These are phyloP conservation scores for Lepidochitona cinerea DNA, from an alignment of 2,888 invertebrate genomes.

Conservation along the genomic window DNA sequence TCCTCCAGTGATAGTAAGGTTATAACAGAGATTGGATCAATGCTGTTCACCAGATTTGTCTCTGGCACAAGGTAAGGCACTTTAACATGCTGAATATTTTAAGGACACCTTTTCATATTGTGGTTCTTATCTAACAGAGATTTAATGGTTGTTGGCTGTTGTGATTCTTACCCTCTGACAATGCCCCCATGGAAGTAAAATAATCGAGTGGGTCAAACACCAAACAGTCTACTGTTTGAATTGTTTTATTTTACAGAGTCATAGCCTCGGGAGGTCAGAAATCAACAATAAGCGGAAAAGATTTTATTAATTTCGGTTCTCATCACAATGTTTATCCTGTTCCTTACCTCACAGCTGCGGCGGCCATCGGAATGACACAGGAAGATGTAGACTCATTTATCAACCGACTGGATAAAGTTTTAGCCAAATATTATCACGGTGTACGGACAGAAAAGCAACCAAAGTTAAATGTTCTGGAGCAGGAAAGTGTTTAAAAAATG, in stretches of 20 bases:
- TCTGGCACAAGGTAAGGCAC: conserved; percentile 80
- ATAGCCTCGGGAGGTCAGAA: conserved; percentile 57
- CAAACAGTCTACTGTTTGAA: too few relatives aligned
- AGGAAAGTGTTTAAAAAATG: too few relatives aligned
- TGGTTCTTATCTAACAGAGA: too few relatives aligned
- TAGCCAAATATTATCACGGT: conserved; percentile 63
- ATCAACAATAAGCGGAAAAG: conserved; percentile 49
- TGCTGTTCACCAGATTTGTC: conserved; percentile 81
- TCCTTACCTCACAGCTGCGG: conserved; percentile 83
- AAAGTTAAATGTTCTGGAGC: too few relatives aligned
- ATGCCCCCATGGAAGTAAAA: too few relatives aligned
- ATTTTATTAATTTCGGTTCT: conserved; percentile 79
- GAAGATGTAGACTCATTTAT: conserved; percentile 81
- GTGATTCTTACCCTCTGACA: too few relatives aligned
- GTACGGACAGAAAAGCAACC: background rate
- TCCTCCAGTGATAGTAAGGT: conserved; percentile 26
- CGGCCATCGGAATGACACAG: conserved; percentile 79
- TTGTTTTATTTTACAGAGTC: conserved; percentile 65
- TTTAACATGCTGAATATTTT: too few relatives aligned
- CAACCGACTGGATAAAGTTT: conserved; percentile 77
- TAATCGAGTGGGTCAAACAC: too few relatives aligned
- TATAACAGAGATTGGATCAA: conserved; percentile 79
- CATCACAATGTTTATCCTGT: conserved; percentile 76
- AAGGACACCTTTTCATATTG: too few relatives aligned
- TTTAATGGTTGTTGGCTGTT: too few relatives aligned